Evolutionary conservation across 2,888 invertebrate species (phyloP).

Genomic region (Epistrophe eligans): DNA sequence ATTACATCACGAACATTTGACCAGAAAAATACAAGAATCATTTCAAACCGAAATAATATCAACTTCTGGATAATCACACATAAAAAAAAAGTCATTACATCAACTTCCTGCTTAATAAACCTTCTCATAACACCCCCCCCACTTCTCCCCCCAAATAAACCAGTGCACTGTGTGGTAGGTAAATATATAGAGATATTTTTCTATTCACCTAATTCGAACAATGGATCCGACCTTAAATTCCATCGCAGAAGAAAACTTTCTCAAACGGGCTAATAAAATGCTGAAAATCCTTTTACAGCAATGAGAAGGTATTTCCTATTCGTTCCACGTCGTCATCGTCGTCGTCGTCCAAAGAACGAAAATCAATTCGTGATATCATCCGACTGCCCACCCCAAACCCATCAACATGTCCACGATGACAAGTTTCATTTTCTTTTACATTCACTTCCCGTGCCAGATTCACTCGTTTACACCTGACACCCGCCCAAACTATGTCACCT

Average conservation of each 20-base stretch:
- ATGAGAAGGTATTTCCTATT: constrained; percentile 68
- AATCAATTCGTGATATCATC: constrained; percentile 75
- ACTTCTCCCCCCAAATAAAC: not conserved
- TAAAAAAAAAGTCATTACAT: constrained; percentile 69
- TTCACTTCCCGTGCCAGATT: constrained; percentile 57
- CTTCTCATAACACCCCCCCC: not conserved
- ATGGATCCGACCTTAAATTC: constrained; percentile 60
- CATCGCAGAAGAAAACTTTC: constrained; percentile 56
- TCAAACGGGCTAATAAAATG: constrained; percentile 73
- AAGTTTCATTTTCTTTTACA: constrained; percentile 66
- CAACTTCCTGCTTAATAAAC: constrained; percentile 52
- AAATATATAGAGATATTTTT: not conserved
- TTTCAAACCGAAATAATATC: constrained; percentile 18
- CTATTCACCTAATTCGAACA: constrained; percentile 52
- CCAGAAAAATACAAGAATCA: not conserved
- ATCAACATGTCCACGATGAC: constrained; percentile 48
- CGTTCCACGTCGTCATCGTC: constrained; percentile 46
- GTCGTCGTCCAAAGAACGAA: constrained; percentile 55
- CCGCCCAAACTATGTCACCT: constrained; percentile 75
- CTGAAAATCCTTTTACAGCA: constrained; percentile 72
- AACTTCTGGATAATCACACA: constrained; percentile 9
- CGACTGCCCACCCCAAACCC: constrained; percentile 36
- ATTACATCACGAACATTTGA: not conserved
- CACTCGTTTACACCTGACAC: constrained; percentile 74
- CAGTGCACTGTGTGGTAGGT: not conserved